Conservation (phyloP, 2,888 invertebrate species). For the Calephelis perditalis region DNA sequence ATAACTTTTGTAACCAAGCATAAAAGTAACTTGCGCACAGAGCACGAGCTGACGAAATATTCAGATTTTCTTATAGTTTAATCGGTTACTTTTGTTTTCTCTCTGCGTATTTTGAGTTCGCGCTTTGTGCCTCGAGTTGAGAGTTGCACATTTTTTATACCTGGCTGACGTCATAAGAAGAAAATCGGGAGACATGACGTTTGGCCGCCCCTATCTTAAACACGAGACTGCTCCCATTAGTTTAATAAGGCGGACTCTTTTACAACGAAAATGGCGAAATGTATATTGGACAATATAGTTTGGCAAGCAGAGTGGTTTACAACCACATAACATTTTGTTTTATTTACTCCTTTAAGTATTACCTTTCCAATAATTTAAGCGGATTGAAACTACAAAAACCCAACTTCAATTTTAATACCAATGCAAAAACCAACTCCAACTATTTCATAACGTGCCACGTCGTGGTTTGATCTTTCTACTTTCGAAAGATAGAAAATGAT, state of each 20-base stretch:
- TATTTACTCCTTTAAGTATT: slow-evolving; percentile 25
- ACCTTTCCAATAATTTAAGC: no score
- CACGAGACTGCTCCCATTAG: slow-evolving; percentile 71
- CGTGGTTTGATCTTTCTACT: no score
- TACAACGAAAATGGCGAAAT: slow-evolving; percentile 58
- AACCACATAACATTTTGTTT: slow-evolving; percentile 46
- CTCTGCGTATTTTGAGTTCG: slow-evolving; percentile 69
- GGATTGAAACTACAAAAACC: no score
- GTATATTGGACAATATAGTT: slow-evolving; percentile 62
- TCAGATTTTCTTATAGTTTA: slow-evolving; percentile 36
- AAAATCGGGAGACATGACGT: slow-evolving; percentile 52
- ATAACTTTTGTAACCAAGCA: slow-evolving; percentile 67
- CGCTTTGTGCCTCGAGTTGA: slow-evolving; percentile 66
- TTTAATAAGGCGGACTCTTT: slow-evolving; percentile 46
- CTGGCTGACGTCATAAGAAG: slow-evolving; percentile 59
- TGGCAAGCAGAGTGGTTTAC: slow-evolving; percentile 61
- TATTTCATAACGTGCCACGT: no score
- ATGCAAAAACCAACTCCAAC: no score
- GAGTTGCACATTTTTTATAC: slow-evolving; percentile 73
- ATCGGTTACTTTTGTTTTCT: slow-evolving; percentile 1
- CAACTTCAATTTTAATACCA: no score
- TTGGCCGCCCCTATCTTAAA: slow-evolving; percentile 47
- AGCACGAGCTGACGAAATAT: slow-evolving; percentile 64
- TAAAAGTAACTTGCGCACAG: slow-evolving; percentile 64
- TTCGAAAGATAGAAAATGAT: no score